phyloP scores from a whole-genome alignment of 2,888 invertebrate species.

The Ptycholaimellus sp. region DNA sequence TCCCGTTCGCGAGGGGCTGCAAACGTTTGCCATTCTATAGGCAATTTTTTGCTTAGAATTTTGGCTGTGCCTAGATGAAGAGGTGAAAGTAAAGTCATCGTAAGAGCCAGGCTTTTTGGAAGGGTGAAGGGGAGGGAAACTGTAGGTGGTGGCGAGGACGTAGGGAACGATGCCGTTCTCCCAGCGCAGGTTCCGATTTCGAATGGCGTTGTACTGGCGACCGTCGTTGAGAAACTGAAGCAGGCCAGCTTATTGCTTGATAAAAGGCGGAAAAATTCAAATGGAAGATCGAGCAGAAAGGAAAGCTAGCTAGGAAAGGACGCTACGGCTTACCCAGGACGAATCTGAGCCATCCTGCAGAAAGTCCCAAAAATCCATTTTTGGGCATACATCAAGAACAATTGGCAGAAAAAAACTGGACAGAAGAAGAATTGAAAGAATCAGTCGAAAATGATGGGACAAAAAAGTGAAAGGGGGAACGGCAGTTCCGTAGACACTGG shows the following conservation, averaged over 20 bases:
- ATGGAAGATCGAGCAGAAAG: background rate
- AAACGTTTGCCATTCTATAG: constrained; percentile 4
- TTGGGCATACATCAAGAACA: constrained; percentile 1
- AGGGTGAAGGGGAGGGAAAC: background rate
- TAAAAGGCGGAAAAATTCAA: constrained; percentile 1
- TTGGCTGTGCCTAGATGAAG: background rate
- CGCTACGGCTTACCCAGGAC: too few relatives aligned
- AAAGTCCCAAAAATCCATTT: too few relatives aligned
- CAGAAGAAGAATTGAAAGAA: background rate
- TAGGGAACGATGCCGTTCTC: constrained; percentile 3
- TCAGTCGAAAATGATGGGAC: background rate
- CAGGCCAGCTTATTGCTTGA: background rate
- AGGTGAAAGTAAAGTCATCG: background rate
- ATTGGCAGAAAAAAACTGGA: background rate
- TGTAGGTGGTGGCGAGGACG: background rate
- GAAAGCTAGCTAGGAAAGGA: too few relatives aligned
- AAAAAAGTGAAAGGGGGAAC: constrained; percentile 2
- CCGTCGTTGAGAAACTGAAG: background rate
- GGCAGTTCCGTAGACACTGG: constrained; percentile 11
- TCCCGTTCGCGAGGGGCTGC: constrained; percentile 15
- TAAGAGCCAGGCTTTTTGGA: constrained; percentile 1
- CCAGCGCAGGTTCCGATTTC: constrained; percentile 1
- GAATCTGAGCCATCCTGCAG: too few relatives aligned
- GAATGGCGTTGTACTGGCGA: background rate
- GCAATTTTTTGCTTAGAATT: background rate